These are phyloP conservation scores for Drosophila biarmipes DNA, from an alignment of 1,140 invertebrate species.

Conservation along the genomic window DNA sequence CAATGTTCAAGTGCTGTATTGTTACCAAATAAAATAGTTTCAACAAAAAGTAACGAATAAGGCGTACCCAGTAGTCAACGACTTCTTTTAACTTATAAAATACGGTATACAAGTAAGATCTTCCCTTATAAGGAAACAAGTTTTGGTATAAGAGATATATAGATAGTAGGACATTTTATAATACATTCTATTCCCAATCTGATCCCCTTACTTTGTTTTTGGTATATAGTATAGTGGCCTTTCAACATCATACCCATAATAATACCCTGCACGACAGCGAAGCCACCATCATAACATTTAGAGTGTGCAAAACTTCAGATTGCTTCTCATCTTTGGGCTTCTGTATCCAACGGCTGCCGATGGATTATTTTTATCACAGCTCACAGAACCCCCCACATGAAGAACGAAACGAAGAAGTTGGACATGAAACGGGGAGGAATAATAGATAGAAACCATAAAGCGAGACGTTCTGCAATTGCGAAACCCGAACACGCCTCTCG, in stretches of 20 bases:
- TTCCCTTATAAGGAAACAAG: too few relatives aligned
- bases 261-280: neutral
- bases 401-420: slow-evolving; percentile 24
- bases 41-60: neutral
- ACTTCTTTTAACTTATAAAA: too few relatives aligned
- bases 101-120: too few relatives aligned
- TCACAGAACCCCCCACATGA: slow-evolving; percentile 19
- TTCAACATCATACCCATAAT: neutral
- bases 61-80: neutral
- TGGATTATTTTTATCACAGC: slow-evolving; percentile 50
- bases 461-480: slow-evolving; percentile 67
- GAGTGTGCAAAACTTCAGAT: slow-evolving; percentile 39
- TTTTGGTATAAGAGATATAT: too few relatives aligned
- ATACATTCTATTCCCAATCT: too few relatives aligned
- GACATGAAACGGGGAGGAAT: slow-evolving; percentile 10
- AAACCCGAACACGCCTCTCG: slow-evolving; percentile 76
- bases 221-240: too few relatives aligned
- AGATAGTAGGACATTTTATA: too few relatives aligned
- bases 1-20: slow-evolving; percentile 72
- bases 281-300: slow-evolving; percentile 35
- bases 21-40: slow-evolving; percentile 23
- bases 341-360: slow-evolving; percentile 29
- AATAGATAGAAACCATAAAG: slow-evolving; percentile 50
- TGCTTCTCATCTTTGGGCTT: slow-evolving; percentile 32
- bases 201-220: too few relatives aligned